These are phyloP conservation scores for Frankliniella intonsa DNA, from an alignment of 2,888 invertebrate genomes.

Conservation along the genomic window DNA sequence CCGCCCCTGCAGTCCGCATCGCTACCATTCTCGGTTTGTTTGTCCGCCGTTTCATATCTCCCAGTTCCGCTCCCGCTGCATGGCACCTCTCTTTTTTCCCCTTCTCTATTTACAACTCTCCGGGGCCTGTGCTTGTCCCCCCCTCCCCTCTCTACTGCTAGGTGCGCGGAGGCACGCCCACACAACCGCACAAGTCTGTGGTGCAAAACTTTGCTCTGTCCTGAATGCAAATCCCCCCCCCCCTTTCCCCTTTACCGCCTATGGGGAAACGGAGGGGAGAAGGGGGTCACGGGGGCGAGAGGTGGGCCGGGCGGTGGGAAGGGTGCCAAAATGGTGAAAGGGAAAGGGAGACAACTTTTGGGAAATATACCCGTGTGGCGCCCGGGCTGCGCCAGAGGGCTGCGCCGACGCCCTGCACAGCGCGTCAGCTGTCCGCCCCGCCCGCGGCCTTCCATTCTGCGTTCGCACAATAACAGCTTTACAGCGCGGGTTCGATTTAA, in stretches of 20 bases:
- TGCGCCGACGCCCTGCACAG: neutral
- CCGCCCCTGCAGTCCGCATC: too few relatives aligned
- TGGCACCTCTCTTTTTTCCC: neutral
- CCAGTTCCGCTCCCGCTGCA: neutral
- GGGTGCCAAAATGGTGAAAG: slow-evolving; percentile 6
- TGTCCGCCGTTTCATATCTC: too few relatives aligned
- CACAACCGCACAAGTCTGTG: neutral
- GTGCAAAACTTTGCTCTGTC: neutral
- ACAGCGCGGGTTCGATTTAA: too few relatives aligned
- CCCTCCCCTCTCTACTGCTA: too few relatives aligned
- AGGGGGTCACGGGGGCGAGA: neutral
- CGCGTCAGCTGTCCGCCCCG: too few relatives aligned
- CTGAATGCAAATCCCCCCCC: neutral
- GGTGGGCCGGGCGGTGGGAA: neutral
- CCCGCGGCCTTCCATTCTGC: neutral
- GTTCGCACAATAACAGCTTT: too few relatives aligned
- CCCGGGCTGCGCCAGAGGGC: neutral
- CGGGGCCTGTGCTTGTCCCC: too few relatives aligned
- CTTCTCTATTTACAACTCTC: neutral
- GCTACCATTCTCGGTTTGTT: too few relatives aligned
- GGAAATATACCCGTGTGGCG: neutral
- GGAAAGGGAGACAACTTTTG: slow-evolving; percentile 6
- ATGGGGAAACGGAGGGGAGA: neutral
- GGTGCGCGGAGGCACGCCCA: neutral
- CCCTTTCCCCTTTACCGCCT: too few relatives aligned